phyloP scores from a whole-genome alignment of 2,113 vertebrate genomes.

The Chloebia gouldiae region DNA sequence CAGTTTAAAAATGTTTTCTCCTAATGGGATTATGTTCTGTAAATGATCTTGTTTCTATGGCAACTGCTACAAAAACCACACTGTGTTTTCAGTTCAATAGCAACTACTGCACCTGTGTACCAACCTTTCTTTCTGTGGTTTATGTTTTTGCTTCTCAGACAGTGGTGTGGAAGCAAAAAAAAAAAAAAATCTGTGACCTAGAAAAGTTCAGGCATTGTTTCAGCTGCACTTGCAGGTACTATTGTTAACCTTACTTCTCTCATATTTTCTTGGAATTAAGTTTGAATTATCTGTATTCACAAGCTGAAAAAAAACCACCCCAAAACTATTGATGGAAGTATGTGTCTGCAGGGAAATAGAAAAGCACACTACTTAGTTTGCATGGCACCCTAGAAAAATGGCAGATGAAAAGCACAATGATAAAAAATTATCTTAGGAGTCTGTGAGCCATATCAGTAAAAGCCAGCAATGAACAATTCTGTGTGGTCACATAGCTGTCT shows the following conservation, averaged over 20 bases:
- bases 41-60: slow-evolving; percentile 72
- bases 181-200: neutral
- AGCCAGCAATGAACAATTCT: neutral
- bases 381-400: neutral
- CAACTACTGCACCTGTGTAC: slow-evolving; percentile 71
- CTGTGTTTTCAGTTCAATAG: slow-evolving; percentile 54
- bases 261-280: neutral
- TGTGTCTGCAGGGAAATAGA: neutral
- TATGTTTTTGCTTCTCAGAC: slow-evolving; percentile 2
- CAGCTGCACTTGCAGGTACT: neutral
- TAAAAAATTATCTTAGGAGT: neutral
- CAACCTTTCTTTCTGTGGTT: slow-evolving; percentile 52
- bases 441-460: neutral
- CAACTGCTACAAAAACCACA: slow-evolving; percentile 70
- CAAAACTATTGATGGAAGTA: neutral
- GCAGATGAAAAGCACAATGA: neutral
- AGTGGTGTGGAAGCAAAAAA: neutral
- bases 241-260: neutral
- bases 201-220: slow-evolving; percentile 47
- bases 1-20: slow-evolving; percentile 70
- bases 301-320: neutral
- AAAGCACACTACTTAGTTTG: neutral
- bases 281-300: neutral
- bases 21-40: slow-evolving; percentile 74
- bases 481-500: neutral